Percentiles rank a stretch among this genome's conserved stretches.
Evolutionary conservation across 64 coral and sea anemone species (phyloP).

Genomic region (Acropora tenuis): DNA sequence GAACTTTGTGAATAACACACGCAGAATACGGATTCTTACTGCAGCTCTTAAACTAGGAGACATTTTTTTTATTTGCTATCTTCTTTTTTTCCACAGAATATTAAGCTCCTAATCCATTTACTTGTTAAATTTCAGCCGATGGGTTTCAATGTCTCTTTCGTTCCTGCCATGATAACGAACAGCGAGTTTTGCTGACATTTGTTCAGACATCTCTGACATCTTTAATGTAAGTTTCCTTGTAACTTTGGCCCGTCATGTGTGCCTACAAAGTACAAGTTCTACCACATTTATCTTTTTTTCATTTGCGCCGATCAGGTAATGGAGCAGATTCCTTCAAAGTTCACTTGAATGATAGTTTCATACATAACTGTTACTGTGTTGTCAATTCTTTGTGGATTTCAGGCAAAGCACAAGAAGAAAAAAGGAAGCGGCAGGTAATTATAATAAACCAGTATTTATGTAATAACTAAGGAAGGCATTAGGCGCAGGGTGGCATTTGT

Average conservation of each 20-base stretch:
- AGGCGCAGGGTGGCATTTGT: too few species aligned
- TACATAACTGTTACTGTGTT: neutral
- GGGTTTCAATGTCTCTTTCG: conserved; percentile 75
- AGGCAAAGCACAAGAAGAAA: neutral
- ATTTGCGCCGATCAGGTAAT: too few species aligned
- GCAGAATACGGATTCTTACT: neutral
- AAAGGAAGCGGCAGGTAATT: conserved; percentile 11
- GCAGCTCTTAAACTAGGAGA: neutral
- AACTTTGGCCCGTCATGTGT: neutral
- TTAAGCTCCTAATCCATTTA: neutral
- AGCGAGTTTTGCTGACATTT: conserved; percentile 68
- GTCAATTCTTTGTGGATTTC: neutral
- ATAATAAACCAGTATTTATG: neutral
- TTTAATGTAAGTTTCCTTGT: conserved; percentile 57
- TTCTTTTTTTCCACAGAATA: neutral
- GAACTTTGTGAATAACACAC: neutral
- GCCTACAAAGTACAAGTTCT: too few species aligned
- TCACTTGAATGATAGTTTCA: too few species aligned
- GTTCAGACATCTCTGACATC: conserved; percentile 66
- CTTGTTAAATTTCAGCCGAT: conserved; percentile 54
- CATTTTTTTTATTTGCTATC: neutral
- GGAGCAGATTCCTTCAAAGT: too few species aligned
- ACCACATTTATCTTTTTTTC: too few species aligned
- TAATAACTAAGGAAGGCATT: too few species aligned
- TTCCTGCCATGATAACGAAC: conserved; percentile 82